These are phyloP conservation scores for Tichodroma muraria DNA, from an alignment of 2,113 vertebrate species.

Conservation along the genomic window DNA sequence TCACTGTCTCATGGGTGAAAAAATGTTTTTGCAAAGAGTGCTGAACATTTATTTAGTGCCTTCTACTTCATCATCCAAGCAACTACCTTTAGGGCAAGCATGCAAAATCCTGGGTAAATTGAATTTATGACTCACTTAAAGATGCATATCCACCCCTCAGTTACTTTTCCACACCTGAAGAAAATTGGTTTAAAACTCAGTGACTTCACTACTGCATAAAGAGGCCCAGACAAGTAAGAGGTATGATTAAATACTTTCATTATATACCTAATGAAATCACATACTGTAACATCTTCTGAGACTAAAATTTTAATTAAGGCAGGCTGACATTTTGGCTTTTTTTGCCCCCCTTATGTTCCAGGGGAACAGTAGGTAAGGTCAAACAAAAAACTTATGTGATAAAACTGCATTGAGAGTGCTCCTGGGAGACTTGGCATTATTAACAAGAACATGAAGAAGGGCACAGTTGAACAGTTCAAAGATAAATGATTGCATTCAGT, in stretches of 20 bases:
- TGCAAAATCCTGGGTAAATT: neutral
- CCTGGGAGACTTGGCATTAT: conserved; percentile 60
- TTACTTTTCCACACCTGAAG: neutral
- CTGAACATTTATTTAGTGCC: neutral
- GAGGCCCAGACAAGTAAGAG: neutral
- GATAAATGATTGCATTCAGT: conserved; percentile 33
- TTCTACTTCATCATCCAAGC: neutral
- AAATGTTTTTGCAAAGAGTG: neutral
- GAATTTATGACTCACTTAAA: neutral
- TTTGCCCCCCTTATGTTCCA: neutral
- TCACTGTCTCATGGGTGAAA: fast-evolving
- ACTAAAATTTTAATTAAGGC: conserved; percentile 66
- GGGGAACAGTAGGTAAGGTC: conserved; percentile 55
- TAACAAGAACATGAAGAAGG: conserved; percentile 61
- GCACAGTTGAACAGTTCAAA: conserved; percentile 44
- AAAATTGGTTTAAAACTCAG: neutral
- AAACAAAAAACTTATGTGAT: conserved; percentile 35
- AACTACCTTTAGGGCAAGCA: neutral
- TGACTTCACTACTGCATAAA: neutral
- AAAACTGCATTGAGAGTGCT: conserved; percentile 22
- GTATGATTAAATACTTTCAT: conserved; percentile 48
- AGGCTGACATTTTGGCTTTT: conserved; percentile 41
- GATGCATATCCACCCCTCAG: neutral
- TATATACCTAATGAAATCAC: conserved; percentile 53
- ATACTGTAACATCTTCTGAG: conserved; percentile 54